Base-by-base conservation (phyloP, 1,140 invertebrate genomes). In the Muscidifurax raptorellus region DNA sequence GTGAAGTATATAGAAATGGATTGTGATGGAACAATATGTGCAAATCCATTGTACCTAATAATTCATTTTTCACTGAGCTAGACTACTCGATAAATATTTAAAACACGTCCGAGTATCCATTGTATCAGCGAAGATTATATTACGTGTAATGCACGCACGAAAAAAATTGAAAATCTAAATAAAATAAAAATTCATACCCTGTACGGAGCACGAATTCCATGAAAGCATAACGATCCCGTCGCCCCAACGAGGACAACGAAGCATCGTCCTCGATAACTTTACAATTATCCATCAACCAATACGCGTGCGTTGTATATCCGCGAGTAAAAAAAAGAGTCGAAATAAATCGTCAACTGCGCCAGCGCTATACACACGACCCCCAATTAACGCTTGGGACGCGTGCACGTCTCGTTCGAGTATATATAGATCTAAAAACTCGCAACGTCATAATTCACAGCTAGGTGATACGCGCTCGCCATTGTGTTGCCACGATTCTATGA, bases 401-500 rank as follows among this genome's bases (percentile, higher is more conserved):
- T 0, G 12, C 67, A 30, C 75, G 44, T 77, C 27, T 77, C 27
- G 2, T 13, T 9, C 7, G 47, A 75, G 71, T 82, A 25, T 22
- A 81, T 13, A 44, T 28, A 30, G 10, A 32, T 36, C 30, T 52
- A 75, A 82, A 71, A 66, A 82, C 80, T 64, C 66, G 69, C 22
- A 66, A 27, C n/a, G 30, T 82, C 80, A 74, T 75, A 82, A 82
- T 82, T 82, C 71, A 82, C 30, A 30, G 47, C 9, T 64, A 75
- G 47, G 32, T 75, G 80, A 82, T 82, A 81, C 36, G 69, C 36
- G 69, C 25, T 2, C 30, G n/a, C 69, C 30, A 82, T 82, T 82
- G 80, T 82, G 52, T 82, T 30, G 28, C 36, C 22, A 10, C n/a
- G 71, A 82, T 82, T 75, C 69, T 75, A 75, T 66, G 80, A 82